Percentiles rank a stretch among this genome's conserved stretches.
These are phyloP conservation scores for Alosa alosa DNA, from an alignment of 2,113 vertebrate species.

Conservation along the genomic window DNA sequence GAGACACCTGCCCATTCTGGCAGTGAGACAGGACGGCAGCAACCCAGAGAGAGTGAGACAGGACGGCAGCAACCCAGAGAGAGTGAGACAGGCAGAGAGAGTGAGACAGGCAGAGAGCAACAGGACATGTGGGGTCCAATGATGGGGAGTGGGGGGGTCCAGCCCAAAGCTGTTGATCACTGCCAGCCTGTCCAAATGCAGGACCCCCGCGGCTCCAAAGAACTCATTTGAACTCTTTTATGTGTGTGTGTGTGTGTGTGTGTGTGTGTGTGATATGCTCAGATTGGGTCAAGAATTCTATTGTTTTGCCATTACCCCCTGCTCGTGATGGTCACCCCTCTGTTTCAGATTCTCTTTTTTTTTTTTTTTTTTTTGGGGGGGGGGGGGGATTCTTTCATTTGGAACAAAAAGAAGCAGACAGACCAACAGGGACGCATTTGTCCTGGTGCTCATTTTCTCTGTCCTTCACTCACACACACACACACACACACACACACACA, in stretches of 20 bases:
- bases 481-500: not conserved
- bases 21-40: too few relatives aligned
- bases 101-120: not conserved
- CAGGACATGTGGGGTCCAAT: not conserved
- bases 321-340: not conserved
- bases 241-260: not conserved
- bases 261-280: not conserved
- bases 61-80: not conserved
- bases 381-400: not conserved
- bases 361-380: too few relatives aligned
- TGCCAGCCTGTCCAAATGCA: not conserved
- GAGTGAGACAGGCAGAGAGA: not conserved
- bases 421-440: not conserved
- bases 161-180: not conserved
- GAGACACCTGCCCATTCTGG: too few relatives aligned
- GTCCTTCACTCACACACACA: not conserved
- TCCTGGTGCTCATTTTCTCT: not conserved
- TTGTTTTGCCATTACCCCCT: not conserved
- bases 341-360: too few relatives aligned
- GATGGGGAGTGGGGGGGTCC: not conserved
- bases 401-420: constrained; percentile 3
- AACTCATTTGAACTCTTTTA: not conserved
- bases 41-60: too few relatives aligned
- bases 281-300: not conserved
- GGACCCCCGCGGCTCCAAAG: not conserved